phyloP scores from a whole-genome alignment of 2,888 invertebrate genomes.

The Rotaria magnacalcarata region DNA sequence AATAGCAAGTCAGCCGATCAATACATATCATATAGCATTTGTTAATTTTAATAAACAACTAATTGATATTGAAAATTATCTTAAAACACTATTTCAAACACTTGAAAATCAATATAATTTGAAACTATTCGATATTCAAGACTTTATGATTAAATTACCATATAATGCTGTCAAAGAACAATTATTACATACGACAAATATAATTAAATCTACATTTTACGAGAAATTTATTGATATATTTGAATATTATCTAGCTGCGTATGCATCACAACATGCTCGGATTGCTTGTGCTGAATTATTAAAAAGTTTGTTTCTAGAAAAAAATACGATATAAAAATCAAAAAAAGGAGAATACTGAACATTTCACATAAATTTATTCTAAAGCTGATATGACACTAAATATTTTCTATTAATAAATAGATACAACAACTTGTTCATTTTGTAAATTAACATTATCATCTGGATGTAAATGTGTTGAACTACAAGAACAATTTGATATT shows the following conservation, averaged over 20 bases:
- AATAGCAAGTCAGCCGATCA: not conserved
- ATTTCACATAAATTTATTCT: too few relatives aligned
- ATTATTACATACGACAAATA: conserved; percentile 2
- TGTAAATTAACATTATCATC: conserved; percentile 1
- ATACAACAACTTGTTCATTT: conserved; percentile 23
- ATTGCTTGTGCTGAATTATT: not conserved
- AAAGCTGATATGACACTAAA: too few relatives aligned
- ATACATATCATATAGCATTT: not conserved
- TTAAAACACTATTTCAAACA: not conserved
- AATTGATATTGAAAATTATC: conserved; percentile 15
- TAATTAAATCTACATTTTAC: conserved; percentile 15
- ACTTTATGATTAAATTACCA: not conserved
- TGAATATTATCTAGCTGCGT: conserved; percentile 12
- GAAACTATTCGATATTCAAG: not conserved
- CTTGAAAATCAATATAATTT: not conserved
- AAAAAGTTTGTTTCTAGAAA: not conserved
- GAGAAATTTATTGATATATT: conserved; percentile 7
- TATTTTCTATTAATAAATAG: not conserved
- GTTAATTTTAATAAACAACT: not conserved
- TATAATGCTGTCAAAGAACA: conserved; percentile 6
- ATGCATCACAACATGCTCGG: not conserved
- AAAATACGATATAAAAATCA: too few relatives aligned
- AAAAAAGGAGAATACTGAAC: too few relatives aligned
- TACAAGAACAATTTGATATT: not conserved
- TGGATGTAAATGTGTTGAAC: not conserved